These are phyloP conservation scores for Eupithecia exiguata DNA, from an alignment of 2,888 invertebrate species.

Conservation along the genomic window DNA sequence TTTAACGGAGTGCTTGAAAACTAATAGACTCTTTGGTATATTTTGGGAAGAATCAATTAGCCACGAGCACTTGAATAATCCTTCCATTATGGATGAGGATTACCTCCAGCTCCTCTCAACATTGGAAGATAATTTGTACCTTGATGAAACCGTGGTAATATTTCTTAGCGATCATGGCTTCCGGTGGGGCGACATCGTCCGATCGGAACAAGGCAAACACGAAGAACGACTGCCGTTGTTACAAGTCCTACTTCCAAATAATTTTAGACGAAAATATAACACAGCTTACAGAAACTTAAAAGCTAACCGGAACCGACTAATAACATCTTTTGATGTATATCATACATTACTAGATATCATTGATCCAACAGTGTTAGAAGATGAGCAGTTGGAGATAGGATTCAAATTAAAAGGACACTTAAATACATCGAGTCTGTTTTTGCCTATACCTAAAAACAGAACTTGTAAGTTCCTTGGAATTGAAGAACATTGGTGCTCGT, in stretches of 20 bases:
- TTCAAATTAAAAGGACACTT: conserved; percentile 61
- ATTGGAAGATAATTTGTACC: conserved; percentile 77
- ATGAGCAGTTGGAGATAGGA: conserved; percentile 64
- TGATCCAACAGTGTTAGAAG: conserved; percentile 74
- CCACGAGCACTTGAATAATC: conserved; percentile 93
- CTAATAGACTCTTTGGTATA: conserved; percentile 89
- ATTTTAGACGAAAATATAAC: conserved; percentile 75
- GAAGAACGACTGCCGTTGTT: conserved; percentile 95
- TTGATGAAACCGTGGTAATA: conserved; percentile 88
- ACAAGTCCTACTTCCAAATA: conserved; percentile 86
- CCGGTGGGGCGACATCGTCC: conserved; percentile 92
- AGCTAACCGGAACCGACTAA: conserved; percentile 87
- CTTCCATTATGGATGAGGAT: conserved; percentile 88
- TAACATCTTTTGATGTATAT: conserved; percentile 92
- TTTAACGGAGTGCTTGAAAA: conserved; percentile 84
- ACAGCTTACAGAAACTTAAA: conserved; percentile 86
- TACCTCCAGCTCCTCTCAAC: conserved; percentile 84
- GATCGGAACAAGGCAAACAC: conserved; percentile 92
- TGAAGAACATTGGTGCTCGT: conserved; percentile 92
- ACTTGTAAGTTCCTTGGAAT: conserved; percentile 90
- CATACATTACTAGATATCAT: conserved; percentile 89
- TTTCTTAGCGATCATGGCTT: conserved; percentile 96
- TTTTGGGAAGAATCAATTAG: conserved; percentile 93
- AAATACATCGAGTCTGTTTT: conserved; percentile 87
- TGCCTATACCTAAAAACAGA: conserved; percentile 86